Conservation (phyloP, 2,113 vertebrate species). For the Pongo pygmaeus region DNA sequence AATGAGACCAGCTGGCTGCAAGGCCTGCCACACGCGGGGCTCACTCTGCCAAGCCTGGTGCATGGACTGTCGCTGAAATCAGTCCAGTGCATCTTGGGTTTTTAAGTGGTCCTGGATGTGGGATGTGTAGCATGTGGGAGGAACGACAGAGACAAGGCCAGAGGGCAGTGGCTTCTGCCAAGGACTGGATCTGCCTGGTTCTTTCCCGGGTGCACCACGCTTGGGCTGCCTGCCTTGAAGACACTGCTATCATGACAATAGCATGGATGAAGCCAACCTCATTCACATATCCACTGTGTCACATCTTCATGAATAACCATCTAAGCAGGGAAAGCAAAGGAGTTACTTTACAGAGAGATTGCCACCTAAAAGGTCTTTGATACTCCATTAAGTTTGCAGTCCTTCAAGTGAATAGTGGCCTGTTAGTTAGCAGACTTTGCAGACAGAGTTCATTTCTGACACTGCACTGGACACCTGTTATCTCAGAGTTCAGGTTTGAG, state of each 20-base stretch:
- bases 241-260: background rate
- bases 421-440: background rate
- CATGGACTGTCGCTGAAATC: background rate
- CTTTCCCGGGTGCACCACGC: fast-evolving
- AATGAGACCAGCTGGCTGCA: background rate
- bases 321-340: background rate
- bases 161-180: background rate
- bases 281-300: background rate
- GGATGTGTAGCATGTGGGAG: background rate
- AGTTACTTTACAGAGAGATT: background rate
- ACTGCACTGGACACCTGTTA: fast-evolving
- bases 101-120: background rate
- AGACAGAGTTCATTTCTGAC: background rate
- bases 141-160: background rate
- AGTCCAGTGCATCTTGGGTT: background rate
- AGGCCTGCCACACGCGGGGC: background rate
- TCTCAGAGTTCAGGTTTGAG: background rate
- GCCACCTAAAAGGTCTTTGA: background rate
- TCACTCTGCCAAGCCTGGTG: background rate
- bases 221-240: background rate
- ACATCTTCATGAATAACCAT: background rate
- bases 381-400: background rate
- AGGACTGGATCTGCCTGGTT: background rate
- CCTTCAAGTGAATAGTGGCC: background rate
- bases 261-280: no score